Evolutionary conservation across 2,797 vertebrate species (phyloP).

Genomic region (Neolamprologus multifasciatus): DNA sequence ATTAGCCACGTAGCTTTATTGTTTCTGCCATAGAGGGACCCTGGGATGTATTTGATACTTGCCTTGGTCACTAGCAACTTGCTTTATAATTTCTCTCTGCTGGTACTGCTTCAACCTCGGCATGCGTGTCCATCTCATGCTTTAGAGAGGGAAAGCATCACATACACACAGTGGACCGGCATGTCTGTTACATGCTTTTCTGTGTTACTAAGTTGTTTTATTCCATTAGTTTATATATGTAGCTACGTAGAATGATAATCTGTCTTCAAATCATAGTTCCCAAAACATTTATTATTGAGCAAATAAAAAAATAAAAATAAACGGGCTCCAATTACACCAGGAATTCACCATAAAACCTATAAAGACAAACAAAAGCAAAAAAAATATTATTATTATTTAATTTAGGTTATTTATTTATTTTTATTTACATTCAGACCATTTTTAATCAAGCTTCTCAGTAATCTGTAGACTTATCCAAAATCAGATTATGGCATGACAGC

Average conservation of each 20-base stretch:
- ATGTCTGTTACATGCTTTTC: background rate
- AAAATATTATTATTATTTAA: background rate
- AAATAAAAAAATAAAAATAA: background rate
- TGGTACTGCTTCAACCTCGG: background rate
- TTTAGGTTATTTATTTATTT: background rate
- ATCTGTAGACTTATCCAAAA: background rate
- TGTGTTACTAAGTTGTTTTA: background rate
- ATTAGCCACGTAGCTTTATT: background rate
- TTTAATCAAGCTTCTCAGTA: background rate
- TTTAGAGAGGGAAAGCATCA: background rate
- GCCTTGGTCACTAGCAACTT: background rate
- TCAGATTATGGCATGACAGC: background rate
- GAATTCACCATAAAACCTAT: background rate
- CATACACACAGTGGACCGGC: background rate
- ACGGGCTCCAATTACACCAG: rapidly evolving
- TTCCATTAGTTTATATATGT: background rate
- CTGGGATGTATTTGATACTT: background rate
- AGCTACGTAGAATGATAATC: background rate
- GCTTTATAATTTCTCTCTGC: background rate
- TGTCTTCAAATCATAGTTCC: background rate
- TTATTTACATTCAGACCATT: background rate
- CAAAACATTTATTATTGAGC: background rate
- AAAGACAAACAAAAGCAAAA: background rate
- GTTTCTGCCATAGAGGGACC: background rate
- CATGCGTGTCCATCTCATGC: background rate